Conservation (phyloP, 2,888 invertebrate species). For the Perdita meconis region DNA sequence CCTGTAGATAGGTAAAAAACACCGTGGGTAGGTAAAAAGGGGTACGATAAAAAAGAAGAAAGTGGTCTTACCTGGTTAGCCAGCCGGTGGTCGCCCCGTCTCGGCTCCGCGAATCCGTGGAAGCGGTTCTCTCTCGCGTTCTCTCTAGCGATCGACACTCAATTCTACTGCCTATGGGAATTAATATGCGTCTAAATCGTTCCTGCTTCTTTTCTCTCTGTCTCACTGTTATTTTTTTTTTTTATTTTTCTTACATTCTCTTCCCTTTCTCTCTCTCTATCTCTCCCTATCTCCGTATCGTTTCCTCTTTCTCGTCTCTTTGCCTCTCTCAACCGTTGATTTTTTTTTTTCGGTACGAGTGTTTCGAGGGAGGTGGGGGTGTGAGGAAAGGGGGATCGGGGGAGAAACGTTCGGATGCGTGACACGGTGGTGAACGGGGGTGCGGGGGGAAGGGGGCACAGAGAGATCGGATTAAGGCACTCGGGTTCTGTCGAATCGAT, state of each 20-base stretch:
- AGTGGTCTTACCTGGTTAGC: conserved; percentile 68
- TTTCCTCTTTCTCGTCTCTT: conserved; percentile 20
- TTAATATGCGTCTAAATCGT: conserved; percentile 73
- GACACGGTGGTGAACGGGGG: no score
- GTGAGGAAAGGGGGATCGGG: conserved; percentile 10
- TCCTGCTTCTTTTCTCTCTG: conserved; percentile 55
- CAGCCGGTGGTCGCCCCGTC: conserved; percentile 44
- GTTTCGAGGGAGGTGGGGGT: conserved; percentile 3
- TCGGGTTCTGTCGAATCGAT: conserved; percentile 72
- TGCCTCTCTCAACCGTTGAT: conserved; percentile 16
- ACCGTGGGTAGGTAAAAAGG: conserved; percentile 42
- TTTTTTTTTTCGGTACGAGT: conserved; percentile 27
- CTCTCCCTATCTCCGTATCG: conserved; percentile 11
- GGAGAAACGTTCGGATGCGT: no score
- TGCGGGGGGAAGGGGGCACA: conserved; percentile 24
- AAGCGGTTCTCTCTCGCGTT: conserved; percentile 49
- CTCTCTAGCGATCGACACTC: conserved; percentile 72
- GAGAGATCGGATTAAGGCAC: conserved; percentile 76
- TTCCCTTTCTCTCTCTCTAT: conserved; percentile 17
- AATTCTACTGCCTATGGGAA: conserved; percentile 72
- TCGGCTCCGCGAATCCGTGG: conserved; percentile 42
- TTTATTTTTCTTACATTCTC: conserved; percentile 3
- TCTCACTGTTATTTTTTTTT: conserved; percentile 24
- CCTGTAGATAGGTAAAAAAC: conserved; percentile 25
- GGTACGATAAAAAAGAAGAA: conserved; percentile 27